Evolutionary conservation across 2,797 vertebrate genomes (phyloP).

Genomic region (Macrochelys suwanniensis): DNA sequence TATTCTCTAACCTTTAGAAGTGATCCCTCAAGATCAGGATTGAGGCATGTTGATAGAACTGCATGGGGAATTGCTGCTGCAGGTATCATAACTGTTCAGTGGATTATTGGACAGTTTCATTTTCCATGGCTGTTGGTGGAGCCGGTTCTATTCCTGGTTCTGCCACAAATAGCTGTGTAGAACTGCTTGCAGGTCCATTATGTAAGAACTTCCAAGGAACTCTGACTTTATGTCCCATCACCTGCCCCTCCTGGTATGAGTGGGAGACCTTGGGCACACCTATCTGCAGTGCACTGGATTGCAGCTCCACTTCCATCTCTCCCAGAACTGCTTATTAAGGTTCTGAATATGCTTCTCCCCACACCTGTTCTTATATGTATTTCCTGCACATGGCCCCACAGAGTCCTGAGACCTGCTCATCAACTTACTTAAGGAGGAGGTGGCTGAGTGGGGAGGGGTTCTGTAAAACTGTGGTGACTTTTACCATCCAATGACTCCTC

Average conservation of each 20-base stretch:
- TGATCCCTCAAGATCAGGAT: neutral
- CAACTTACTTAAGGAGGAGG: neutral
- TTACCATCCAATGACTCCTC: neutral
- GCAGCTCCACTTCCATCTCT: neutral
- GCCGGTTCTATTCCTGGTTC: neutral
- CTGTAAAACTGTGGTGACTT: neutral
- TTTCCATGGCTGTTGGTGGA: neutral
- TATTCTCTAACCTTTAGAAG: neutral
- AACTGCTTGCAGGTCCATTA: neutral
- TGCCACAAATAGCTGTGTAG: neutral
- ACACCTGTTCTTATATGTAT: neutral
- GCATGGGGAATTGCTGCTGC: neutral
- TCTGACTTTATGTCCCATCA: neutral
- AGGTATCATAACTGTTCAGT: neutral
- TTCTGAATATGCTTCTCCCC: neutral
- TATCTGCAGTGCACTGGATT: neutral
- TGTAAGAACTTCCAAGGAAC: neutral
- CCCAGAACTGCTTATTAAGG: neutral
- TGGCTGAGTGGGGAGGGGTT: neutral
- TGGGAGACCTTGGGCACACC: neutral
- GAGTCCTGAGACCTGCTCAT: neutral
- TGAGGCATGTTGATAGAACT: rapidly evolving
- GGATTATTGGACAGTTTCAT: neutral
- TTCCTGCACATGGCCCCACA: neutral
- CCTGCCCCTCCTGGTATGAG: neutral